Conservation (phyloP, 1,140 invertebrate genomes). For the Pomacea maculata region DNA sequence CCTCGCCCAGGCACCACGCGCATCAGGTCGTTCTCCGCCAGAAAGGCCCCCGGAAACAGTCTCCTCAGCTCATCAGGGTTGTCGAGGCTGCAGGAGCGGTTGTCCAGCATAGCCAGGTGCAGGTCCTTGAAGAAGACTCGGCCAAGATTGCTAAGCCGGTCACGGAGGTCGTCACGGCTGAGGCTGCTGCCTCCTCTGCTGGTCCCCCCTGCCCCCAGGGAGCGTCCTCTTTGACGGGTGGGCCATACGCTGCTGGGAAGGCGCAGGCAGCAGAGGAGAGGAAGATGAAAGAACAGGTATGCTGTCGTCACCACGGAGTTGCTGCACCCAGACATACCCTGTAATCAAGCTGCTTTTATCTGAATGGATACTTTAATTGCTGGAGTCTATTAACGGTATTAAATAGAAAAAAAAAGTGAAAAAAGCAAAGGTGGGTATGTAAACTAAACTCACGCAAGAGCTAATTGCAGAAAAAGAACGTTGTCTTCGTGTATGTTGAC, state of each 20-base stretch:
- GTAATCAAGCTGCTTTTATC: no score
- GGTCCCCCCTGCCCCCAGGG: neutral
- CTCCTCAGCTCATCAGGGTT: constrained; percentile 16
- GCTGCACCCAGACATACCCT: no score
- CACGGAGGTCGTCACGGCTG: constrained; percentile 8
- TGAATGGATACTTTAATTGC: no score
- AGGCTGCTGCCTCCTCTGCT: constrained; percentile 11
- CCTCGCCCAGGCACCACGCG: constrained; percentile 1
- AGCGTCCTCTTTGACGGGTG: neutral
- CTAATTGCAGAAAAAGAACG: no score
- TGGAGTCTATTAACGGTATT: no score
- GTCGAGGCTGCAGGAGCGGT: constrained; percentile 8
- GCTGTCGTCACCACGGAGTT: neutral
- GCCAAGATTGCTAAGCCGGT: neutral
- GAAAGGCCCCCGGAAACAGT: constrained; percentile 24
- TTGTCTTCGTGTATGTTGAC: no score
- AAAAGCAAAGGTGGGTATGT: no score
- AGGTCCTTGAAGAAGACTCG: neutral
- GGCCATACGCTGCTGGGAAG: neutral
- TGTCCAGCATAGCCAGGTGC: neutral
- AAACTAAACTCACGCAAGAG: no score
- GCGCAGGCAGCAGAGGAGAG: neutral
- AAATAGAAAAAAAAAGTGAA: no score
- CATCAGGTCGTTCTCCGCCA: constrained; percentile 24
- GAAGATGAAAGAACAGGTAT: constrained; percentile 5